These are phyloP conservation scores for Pyrrhosoma nymphula DNA, from an alignment of 2,888 invertebrate species.

Conservation along the genomic window DNA sequence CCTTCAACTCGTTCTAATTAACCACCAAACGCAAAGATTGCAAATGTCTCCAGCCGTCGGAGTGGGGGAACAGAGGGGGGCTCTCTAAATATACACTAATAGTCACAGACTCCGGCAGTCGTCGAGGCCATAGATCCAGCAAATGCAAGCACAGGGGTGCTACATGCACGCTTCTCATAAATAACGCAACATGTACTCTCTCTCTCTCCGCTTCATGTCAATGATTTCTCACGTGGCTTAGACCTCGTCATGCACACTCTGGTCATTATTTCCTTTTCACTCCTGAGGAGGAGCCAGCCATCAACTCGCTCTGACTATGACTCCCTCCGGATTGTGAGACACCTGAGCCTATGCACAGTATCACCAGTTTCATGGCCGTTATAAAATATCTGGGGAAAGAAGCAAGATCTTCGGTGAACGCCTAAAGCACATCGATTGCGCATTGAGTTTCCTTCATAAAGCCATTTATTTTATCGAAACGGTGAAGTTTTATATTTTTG, in stretches of 20 bases:
- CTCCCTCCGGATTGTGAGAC: no score
- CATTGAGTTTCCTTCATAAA: no score
- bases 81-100: not conserved
- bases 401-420: no score
- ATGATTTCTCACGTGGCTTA: not conserved
- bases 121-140: conserved; percentile 8
- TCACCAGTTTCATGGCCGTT: no score
- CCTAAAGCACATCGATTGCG: no score
- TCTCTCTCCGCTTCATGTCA: not conserved
- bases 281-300: no score
- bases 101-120: conserved; percentile 5
- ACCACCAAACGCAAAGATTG: conserved; percentile 18
- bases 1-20: not conserved
- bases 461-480: no score
- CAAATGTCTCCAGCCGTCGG: conserved; percentile 1
- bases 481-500: no score
- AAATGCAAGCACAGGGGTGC: conserved; percentile 8
- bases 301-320: no score
- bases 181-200: not conserved
- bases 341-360: no score
- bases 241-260: not conserved
- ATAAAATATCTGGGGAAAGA: no score
- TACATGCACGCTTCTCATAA: not conserved
- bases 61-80: not conserved
- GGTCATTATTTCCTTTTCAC: no score